Evolutionary conservation across 1,140 invertebrate species (phyloP).

Genomic region (Drosophila bocki): DNA sequence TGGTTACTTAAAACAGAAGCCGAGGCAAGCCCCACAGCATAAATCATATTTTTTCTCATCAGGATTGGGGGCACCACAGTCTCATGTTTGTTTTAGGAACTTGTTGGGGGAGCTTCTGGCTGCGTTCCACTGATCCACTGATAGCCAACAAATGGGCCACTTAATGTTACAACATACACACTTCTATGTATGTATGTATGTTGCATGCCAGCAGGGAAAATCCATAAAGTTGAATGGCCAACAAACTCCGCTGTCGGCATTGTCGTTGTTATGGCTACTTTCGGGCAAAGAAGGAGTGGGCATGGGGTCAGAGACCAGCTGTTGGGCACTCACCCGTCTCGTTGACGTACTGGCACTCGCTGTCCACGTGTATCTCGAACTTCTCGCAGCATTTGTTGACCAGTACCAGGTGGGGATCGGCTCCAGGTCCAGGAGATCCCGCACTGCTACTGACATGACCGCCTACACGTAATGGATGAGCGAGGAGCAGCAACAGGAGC

Average conservation of each 20-base stretch:
- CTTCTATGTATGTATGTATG: slow-evolving; percentile 5
- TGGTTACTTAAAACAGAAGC: slow-evolving; percentile 14
- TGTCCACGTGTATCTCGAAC: slow-evolving; percentile 89
- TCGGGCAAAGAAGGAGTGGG: not conserved
- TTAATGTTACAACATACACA: slow-evolving; percentile 31
- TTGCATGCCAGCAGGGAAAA: slow-evolving; percentile 66
- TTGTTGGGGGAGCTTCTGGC: slow-evolving; percentile 12
- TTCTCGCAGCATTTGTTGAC: slow-evolving; percentile 92
- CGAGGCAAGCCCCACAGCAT: slow-evolving; percentile 23
- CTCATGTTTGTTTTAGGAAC: slow-evolving; percentile 45
- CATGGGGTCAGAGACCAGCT: slow-evolving; percentile 21
- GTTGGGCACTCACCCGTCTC: slow-evolving; percentile 85
- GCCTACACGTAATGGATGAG: not conserved
- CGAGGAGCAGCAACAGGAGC: slow-evolving; percentile 13
- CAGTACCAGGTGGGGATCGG: slow-evolving; percentile 59
- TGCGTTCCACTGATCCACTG: slow-evolving; percentile 47
- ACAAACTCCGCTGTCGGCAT: slow-evolving; percentile 12
- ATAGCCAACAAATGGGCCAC: slow-evolving; percentile 66
- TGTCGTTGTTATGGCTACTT: slow-evolving; percentile 36
- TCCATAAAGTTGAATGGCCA: slow-evolving; percentile 80
- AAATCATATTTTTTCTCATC: slow-evolving; percentile 39
- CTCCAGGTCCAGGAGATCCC: slow-evolving; percentile 6
- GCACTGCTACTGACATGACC: slow-evolving; percentile 55
- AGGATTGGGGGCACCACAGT: slow-evolving; percentile 15
- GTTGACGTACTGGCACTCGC: slow-evolving; percentile 87